phyloP scores from a whole-genome alignment of 1,140 invertebrate species.

The Drosophila oshimai region DNA sequence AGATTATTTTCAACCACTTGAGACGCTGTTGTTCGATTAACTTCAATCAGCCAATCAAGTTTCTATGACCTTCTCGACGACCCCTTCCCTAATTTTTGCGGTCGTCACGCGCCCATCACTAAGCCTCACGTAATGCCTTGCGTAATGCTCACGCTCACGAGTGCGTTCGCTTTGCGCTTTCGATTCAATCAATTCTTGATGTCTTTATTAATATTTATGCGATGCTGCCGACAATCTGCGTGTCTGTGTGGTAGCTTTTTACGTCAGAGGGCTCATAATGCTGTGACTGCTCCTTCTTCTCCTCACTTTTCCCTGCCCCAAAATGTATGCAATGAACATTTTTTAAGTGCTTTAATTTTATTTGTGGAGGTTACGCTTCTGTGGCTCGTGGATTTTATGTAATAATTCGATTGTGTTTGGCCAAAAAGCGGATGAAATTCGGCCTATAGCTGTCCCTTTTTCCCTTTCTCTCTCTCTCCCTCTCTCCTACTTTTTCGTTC shows the following conservation, averaged over 20 bases:
- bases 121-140: conserved; percentile 19
- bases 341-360: conserved; percentile 79
- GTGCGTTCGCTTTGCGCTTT: conserved; percentile 25
- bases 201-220: conserved; percentile 77
- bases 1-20: too few relatives aligned
- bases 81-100: conserved; percentile 1
- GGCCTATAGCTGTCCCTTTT: background rate
- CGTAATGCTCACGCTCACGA: conserved; percentile 36
- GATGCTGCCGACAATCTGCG: conserved; percentile 44
- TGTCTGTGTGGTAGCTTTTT: conserved; percentile 20
- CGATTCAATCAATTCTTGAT: conserved; percentile 73
- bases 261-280: conserved; percentile 40
- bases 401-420: conserved; percentile 60
- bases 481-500: background rate
- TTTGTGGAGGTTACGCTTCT: conserved; percentile 22
- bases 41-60: background rate
- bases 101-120: conserved; percentile 7
- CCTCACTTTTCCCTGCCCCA: conserved; percentile 5
- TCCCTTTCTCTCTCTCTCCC: background rate
- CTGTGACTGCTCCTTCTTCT: background rate
- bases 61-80: background rate
- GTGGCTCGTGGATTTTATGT: conserved; percentile 11
- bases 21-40: too few relatives aligned
- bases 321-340: conserved; percentile 61
- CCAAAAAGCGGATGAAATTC: background rate